Evolutionary conservation across 2,113 vertebrate species (phyloP), one percentile per base, ranked within the genome.

Genomic region (Pseudorasbora parva): DNA sequence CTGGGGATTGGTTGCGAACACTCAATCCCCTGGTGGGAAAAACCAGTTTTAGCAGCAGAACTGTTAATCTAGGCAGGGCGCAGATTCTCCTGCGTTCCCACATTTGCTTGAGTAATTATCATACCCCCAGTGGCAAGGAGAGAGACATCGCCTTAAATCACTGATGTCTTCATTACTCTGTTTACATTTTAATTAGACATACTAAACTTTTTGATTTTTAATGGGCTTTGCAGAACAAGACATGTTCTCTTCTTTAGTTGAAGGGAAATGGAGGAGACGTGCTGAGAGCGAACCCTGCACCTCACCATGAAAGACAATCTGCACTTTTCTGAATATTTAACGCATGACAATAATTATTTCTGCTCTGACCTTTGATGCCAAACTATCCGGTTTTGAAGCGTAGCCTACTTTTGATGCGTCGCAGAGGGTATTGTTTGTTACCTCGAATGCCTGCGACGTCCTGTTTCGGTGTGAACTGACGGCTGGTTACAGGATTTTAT

Each of bases 121-220:
- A 97, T 96, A 96, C 96, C 96, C 96, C 96, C 94, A 96, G 96
- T 96, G 98, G 95, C 96, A 94, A 92, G 92, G 93, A 89, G 91
- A 94, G 93, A 97, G 94, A 95, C 95, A 93, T 96, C 97, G 97
- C 95, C 95, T 94, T 97, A 97, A 98, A 97, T 98, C 96, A 95
- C 96, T 97, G 96, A 98, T 96, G 96, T 96, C 97, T 97, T 97
- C 95, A 97, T 97, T 97, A 96, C 93, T 94, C 94, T 96, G 96
- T 98, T 97, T 98, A 98, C 96, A 97, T 97, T 97, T 96, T 96
- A 98, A 98, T 98, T 97, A 97, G 96, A 96, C 94, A 94, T 95
- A 94, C 94, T 94, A 94, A 96, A 95, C 95, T 96, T 95, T 69
- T 93, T 93, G 91, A 94, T 96, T 95, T 93, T 94, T 95, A 93